phyloP scores from a whole-genome alignment of 2,797 vertebrate genomes.

The Periophthalmus magnuspinnatus region DNA sequence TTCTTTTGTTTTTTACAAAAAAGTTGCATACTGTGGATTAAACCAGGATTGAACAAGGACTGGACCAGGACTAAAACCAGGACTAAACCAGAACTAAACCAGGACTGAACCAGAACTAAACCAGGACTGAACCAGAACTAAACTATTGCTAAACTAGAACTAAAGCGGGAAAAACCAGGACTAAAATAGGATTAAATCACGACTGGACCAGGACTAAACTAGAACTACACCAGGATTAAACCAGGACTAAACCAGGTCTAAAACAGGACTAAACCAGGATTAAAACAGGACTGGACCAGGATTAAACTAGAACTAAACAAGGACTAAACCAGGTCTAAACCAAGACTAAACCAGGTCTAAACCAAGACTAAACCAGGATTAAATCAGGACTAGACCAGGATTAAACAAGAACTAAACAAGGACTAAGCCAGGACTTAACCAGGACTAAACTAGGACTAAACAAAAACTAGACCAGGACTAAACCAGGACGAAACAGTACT shows the following conservation, averaged over 20 bases:
- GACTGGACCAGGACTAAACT: too few species aligned
- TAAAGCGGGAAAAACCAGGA: too few species aligned
- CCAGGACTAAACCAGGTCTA: neutral
- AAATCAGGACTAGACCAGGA: neutral
- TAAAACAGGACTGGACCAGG: neutral
- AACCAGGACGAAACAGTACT: neutral
- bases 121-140: neutral
- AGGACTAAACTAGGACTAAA: neutral
- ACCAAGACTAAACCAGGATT: neutral
- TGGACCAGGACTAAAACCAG: neutral
- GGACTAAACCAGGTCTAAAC: neutral
- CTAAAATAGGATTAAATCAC: too few species aligned
- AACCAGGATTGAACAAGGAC: neutral
- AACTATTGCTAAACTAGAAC: too few species aligned
- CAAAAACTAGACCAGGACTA: neutral
- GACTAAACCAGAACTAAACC: neutral
- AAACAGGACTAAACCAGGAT: neutral
- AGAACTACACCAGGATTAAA: too few species aligned
- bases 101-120: neutral
- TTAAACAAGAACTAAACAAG: neutral
- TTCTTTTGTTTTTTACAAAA: too few species aligned
- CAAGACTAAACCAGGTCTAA: neutral
- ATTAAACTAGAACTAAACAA: neutral
- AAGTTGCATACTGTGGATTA: neutral
- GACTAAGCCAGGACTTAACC: neutral